Evolutionary conservation across 1,140 invertebrate species (phyloP).

Genomic region (Anagrus nilaparvatae): DNA sequence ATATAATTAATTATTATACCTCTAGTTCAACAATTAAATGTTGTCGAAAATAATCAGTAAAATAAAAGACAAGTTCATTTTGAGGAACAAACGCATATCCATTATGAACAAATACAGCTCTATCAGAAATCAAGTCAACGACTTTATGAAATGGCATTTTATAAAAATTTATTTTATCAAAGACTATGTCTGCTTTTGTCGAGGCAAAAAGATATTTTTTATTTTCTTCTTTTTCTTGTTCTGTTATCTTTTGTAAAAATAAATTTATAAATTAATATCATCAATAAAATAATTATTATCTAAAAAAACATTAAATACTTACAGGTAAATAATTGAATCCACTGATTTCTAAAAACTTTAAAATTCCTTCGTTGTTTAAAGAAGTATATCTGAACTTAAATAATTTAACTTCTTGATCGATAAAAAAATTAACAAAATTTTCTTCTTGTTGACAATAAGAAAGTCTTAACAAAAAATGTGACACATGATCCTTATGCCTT

Average conservation of each 20-base stretch:
- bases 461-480: constrained; percentile 85
- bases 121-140: constrained; percentile 66
- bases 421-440: constrained; percentile 78
- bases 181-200: constrained; percentile 49
- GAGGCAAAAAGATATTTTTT: constrained; percentile 47
- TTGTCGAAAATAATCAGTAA: constrained; percentile 63
- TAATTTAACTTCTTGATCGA: constrained; percentile 78
- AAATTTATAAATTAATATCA: constrained; percentile 8
- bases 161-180: constrained; percentile 58
- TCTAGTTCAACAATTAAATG: constrained; percentile 64
- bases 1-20: constrained; percentile 32
- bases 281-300: constrained; percentile 5
- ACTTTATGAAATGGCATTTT: constrained; percentile 83
- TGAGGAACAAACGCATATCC: constrained; percentile 86
- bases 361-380: constrained; percentile 51
- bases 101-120: constrained; percentile 67
- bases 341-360: constrained; percentile 62
- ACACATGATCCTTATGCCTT: constrained; percentile 72
- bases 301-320: constrained; percentile 15
- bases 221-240: constrained; percentile 54
- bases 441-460: constrained; percentile 84
- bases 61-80: constrained; percentile 71
- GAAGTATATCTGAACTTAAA: constrained; percentile 74
- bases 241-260: constrained; percentile 46
- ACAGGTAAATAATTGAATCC: constrained; percentile 55